These are phyloP conservation scores for Campopleginae sp. DNA, from an alignment of 2,888 invertebrate genomes.

Conservation along the genomic window DNA sequence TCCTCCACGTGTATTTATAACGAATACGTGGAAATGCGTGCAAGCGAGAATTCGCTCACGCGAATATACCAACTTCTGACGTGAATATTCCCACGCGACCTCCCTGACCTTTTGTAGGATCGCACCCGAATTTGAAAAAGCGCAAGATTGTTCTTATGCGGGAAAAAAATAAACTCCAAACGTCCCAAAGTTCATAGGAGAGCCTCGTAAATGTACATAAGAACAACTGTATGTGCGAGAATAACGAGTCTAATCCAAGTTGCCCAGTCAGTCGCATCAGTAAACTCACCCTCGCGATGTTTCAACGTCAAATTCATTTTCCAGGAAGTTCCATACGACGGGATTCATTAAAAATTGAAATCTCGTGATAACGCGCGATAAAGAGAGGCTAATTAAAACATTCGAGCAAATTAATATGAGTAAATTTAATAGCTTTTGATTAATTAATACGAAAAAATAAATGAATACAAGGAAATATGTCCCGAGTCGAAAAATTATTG, in stretches of 20 bases:
- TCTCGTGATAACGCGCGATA: not conserved
- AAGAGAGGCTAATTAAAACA: not conserved
- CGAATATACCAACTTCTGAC: not conserved
- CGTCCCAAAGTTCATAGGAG: not conserved
- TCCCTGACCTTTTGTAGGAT: not conserved
- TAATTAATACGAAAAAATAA: not conserved
- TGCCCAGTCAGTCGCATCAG: not conserved
- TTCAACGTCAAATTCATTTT: constrained; percentile 16
- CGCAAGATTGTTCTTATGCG: not conserved
- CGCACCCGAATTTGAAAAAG: not conserved
- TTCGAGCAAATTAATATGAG: not conserved
- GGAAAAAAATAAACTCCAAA: not conserved
- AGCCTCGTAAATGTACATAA: not conserved
- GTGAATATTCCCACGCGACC: not conserved
- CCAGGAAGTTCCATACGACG: too few species aligned
- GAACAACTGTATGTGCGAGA: not conserved
- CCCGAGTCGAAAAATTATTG: not conserved
- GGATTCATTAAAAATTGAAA: not conserved
- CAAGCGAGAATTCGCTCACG: not conserved
- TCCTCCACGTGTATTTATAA: not conserved
- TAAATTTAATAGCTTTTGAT: not conserved
- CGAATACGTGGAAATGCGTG: not conserved
- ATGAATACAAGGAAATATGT: not conserved
- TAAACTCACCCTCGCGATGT: not conserved
- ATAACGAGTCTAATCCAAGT: not conserved